Base-by-base conservation (phyloP, 1,140 invertebrate species). In the Eriocheir sinensis region DNA sequence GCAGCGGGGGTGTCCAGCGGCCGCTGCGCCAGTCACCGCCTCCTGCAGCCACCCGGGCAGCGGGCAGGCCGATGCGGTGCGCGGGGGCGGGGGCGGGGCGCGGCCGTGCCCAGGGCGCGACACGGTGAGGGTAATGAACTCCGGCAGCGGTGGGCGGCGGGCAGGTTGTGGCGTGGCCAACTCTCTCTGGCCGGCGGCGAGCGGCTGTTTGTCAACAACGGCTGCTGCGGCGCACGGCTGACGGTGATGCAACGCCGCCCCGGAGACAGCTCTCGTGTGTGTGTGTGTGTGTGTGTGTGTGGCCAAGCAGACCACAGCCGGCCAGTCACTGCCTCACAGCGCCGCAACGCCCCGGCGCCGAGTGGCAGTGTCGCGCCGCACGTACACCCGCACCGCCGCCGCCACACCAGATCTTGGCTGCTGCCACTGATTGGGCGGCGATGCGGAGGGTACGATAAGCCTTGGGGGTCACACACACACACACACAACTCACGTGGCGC, bases 91-190 rank as follows among this genome's bases (percentile, higher is more conserved):
- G 21, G 60, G 60, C 4, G 60, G 60, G 21, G 60, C 21, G 21
- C 12, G 60, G 4, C 48, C 21, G 60, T 72, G 60, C 60, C 60
- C 60, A 21, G 60, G 60, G 60, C 60, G 60, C 60, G 60, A 72
- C 60, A 72, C 60, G n/a, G 60, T n/a, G 21, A 72, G 60, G 60
- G 60, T 72, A 72, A 72, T 72, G 60, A 72, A 72, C 60, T 72
- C 12, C 21, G 60, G 60, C 60, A 12, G 60, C 12, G 27, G 60
- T 72, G 60, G 60, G 60, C 60, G 60, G 27, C 60, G 27, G 21
- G 60, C 60, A 72, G 60, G 60, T n/a, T 72, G 60, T 72, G 60
- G 60, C 21, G 21, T 21, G 21, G 60, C 60, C 60, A 72, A 72
- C 60, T 72, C 60, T 72, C 60, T 72, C 60, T 72, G 60, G 60